Evolutionary conservation across 2,797 vertebrate genomes (phyloP).

Genomic region (Emys orbicularis): DNA sequence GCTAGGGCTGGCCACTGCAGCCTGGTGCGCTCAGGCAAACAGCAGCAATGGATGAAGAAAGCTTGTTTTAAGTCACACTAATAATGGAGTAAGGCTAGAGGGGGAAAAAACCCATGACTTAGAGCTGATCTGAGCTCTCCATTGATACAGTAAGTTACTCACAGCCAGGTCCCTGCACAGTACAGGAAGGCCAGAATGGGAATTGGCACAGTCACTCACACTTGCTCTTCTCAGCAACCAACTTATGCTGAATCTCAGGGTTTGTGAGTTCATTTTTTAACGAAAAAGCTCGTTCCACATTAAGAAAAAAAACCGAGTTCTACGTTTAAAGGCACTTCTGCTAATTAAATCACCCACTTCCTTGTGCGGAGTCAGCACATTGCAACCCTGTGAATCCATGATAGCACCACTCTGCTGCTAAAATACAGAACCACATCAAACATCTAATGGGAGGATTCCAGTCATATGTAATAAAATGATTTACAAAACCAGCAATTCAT

Average conservation of each 20-base stretch:
- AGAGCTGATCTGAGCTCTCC: neutral
- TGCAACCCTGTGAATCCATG: neutral
- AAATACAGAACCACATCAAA: neutral
- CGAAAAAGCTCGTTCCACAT: neutral
- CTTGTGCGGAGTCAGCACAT: neutral
- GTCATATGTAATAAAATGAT: neutral
- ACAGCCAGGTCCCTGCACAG: neutral
- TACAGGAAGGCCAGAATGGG: neutral
- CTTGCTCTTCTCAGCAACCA: neutral
- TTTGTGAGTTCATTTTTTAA: slow-evolving; percentile 3
- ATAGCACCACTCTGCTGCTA: neutral
- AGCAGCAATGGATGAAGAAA: neutral
- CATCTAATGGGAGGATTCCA: neutral
- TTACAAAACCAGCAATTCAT: neutral
- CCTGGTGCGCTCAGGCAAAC: neutral
- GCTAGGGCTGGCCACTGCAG: neutral
- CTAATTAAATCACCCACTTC: slow-evolving; percentile 36
- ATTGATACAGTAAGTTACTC: neutral
- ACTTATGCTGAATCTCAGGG: neutral
- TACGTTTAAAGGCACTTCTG: slow-evolving; percentile 38
- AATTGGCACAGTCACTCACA: slow-evolving; percentile 17
- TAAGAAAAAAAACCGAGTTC: neutral
- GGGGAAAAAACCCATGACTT: neutral
- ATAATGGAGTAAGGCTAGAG: accelerated
- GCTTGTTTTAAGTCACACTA: neutral